A percentile compares a stretch with the other conserved stretches of the same genome.
Evolutionary conservation across 2,888 invertebrate genomes (phyloP).

Genomic region (Lathronympha strigana): DNA sequence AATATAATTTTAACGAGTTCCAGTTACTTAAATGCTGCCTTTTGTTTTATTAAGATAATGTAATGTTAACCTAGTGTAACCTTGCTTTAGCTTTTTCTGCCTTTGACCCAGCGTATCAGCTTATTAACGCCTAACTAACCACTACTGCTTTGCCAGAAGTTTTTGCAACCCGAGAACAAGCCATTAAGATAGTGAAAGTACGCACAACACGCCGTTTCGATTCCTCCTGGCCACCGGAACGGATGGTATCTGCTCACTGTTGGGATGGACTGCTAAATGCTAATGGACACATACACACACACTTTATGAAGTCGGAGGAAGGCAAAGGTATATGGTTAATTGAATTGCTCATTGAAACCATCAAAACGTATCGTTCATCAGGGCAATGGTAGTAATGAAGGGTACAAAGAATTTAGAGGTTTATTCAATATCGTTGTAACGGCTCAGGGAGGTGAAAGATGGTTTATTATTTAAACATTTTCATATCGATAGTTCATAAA

Average conservation of each 20-base stretch:
- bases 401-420: too few species aligned
- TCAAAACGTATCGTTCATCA: background rate
- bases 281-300: conserved; percentile 64
- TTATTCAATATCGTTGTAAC: too few species aligned
- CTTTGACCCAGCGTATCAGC: conserved; percentile 47
- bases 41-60: too few species aligned
- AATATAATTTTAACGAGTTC: too few species aligned
- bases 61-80: background rate
- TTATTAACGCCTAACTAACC: conserved; percentile 61
- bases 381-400: background rate
- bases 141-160: conserved; percentile 74
- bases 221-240: conserved; percentile 68
- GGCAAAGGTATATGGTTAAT: conserved; percentile 51
- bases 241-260: conserved; percentile 58
- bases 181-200: conserved; percentile 73
- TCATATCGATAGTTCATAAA: too few species aligned
- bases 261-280: conserved; percentile 73
- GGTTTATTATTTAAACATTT: too few species aligned
- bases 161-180: conserved; percentile 75
- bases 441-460: too few species aligned
- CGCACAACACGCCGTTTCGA: conserved; percentile 69
- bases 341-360: background rate
- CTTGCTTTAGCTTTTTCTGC: background rate
- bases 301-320: conserved; percentile 73
- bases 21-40: too few species aligned